Base-by-base conservation (phyloP, 2,888 invertebrate species). In the Sarcophaga caerulescens region DNA sequence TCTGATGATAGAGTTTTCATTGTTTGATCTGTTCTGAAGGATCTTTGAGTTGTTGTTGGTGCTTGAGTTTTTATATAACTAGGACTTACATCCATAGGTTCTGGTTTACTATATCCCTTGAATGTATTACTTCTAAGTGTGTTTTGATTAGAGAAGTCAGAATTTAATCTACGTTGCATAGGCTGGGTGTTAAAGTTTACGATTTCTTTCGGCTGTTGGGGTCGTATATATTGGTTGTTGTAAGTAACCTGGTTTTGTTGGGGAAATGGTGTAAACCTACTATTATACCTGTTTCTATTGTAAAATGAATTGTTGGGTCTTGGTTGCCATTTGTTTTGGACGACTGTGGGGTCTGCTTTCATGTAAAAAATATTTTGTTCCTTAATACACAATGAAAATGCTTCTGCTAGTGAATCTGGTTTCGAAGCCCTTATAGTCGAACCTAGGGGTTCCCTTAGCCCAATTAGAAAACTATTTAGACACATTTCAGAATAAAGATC, bases 401-500 rank as follows among this genome's bases (percentile, higher is more conserved):
- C 88, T 14, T 23, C 57, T 57, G 84, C 71, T n/a, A 73, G 17
- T 5, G 88, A 80, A 11, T 80, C 79, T 62, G 87, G 5, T 25
- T 25, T 25, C n/a, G n/a, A n/a, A n/a, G n/a, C n/a, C n/a, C n/a
- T n/a, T n/a, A n/a, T n/a, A n/a, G n/a, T n/a, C n/a, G n/a, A n/a
- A n/a, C n/a, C n/a, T n/a, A n/a, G n/a, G 2, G 88, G 89, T 88
- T 88, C 89, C 25, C 71, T 87, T 12, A 89, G 70, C 1, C 88
- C 87, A 2, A 71, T 79, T 52, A 89, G 19, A 35, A 89, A 89
- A 1, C 66, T 74, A 65, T 88, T 89, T 14, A 89, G 69, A 47
- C 88, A 89, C 87, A 89, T 88, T 87, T 89, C 87, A 8, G 87
- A 35, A 69, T 71, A 89, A n/a, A 89, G 77, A 2, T 73, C 65